Conservation (phyloP, 2,113 vertebrate genomes). For the Gopherus evgoodei region DNA sequence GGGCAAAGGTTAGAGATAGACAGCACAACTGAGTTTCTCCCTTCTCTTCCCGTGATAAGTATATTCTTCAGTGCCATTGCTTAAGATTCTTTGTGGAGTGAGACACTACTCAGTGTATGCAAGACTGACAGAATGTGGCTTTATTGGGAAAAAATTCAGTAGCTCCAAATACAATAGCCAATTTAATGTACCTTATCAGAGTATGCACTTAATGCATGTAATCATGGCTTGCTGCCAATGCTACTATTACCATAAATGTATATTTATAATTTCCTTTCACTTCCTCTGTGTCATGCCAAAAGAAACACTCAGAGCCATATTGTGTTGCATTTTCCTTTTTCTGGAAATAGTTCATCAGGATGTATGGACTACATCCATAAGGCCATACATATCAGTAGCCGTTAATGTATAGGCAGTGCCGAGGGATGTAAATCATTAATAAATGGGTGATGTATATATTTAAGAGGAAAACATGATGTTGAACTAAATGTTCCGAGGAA, state of each 20-base stretch:
- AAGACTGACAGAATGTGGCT: background rate
- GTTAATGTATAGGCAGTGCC: fast-evolving
- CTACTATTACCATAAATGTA: fast-evolving
- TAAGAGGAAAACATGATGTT: background rate
- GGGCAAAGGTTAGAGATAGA: fast-evolving
- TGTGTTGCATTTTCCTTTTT: fast-evolving
- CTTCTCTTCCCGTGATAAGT: background rate
- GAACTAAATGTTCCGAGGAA: fast-evolving
- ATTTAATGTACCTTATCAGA: background rate
- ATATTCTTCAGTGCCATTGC: background rate
- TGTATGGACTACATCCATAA: too few species aligned
- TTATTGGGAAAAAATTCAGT: background rate
- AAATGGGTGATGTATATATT: background rate
- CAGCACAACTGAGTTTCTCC: background rate
- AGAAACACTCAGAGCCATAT: fast-evolving
- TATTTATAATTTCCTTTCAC: fast-evolving
- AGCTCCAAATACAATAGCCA: background rate
- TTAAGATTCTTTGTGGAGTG: background rate
- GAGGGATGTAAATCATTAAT: fast-evolving
- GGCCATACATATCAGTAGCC: background rate
- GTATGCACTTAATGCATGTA: background rate
- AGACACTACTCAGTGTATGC: background rate
- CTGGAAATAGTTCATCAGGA: background rate
- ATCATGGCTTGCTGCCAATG: background rate
- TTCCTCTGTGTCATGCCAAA: background rate